Evolutionary conservation across 2,797 vertebrate genomes (phyloP), one percentile per base, ranked within the genome.

Genomic region (Crypturellus tataupa): DNA sequence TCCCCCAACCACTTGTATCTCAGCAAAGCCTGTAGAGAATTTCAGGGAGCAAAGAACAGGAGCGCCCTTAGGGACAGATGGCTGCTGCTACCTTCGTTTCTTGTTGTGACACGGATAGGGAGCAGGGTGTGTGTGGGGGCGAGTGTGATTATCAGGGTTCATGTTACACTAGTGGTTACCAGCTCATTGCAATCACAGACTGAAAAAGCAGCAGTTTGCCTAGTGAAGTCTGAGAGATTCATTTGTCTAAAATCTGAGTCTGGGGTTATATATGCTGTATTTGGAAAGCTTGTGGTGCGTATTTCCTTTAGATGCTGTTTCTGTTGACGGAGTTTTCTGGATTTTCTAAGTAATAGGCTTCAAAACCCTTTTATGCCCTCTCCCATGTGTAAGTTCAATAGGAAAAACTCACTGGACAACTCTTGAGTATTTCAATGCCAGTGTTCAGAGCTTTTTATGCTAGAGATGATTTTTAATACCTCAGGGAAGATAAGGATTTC

Each of bases 391-490:
- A 89, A 25, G 17, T 46, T 71, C 27, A 58, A 37, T 68, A 24
- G 64, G 56, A 93, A 33, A 21, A 23, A 39, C 60, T 81, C 8
- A n/a, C 71, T 42, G 62, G 49, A 40, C 29, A 25, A 10, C 49
- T 35, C 25, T 64, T 68, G 33, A 4, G 5, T 60, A 91, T 87
- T 91, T 51, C 31, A 68, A 1, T 64, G 65, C 19, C 13, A 60
- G 14, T 55, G 31, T 40, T 79, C 20, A 17, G 21, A 37, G n/a
- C 12, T 58, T 82, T 53, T 31, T 2, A 1, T 82, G 31, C 29
- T 35, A 70, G 6, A 84, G 35, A 63, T 90, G n/a, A 6, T 69
- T 91, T 91, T 71, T 75, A 90, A 65, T 73, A 21, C 21, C 12
- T 60, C 78, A 10, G 0, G 2, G 56, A 86, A 62, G 90, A 81